phyloP scores from a whole-genome alignment of 2,797 vertebrate species.

The Silurus aristotelis region DNA sequence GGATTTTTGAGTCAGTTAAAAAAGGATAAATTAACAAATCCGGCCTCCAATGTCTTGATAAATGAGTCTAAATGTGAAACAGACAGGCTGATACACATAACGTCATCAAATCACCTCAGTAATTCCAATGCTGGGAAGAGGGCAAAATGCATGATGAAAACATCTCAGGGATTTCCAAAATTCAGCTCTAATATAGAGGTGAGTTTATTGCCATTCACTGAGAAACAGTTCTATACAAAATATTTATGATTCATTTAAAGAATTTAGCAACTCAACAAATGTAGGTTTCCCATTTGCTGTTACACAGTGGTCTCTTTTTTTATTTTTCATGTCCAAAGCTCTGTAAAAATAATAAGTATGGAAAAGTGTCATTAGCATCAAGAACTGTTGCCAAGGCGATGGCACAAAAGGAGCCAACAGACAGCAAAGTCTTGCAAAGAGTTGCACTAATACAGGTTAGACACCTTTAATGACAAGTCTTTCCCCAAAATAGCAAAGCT shows the following conservation, averaged over 20 bases:
- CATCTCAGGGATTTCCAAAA: slow-evolving; percentile 55
- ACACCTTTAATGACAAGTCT: not conserved
- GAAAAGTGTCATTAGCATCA: slow-evolving; percentile 56
- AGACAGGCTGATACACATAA: slow-evolving; percentile 33
- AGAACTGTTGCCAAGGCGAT: slow-evolving; percentile 73
- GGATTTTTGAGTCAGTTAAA: slow-evolving; percentile 51
- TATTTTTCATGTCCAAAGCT: slow-evolving; percentile 57
- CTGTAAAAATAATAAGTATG: slow-evolving; percentile 48
- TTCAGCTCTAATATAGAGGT: slow-evolving; percentile 73
- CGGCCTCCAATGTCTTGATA: slow-evolving; percentile 5
- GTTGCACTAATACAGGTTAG: slow-evolving; percentile 72
- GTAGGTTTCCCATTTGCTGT: not conserved
- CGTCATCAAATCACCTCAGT: slow-evolving; percentile 26
- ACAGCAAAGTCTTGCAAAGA: slow-evolving; percentile 66
- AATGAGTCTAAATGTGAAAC: slow-evolving; percentile 46
- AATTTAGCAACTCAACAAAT: not conserved
- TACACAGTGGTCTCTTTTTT: not conserved
- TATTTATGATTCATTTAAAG: not conserved
- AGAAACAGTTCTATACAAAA: not conserved
- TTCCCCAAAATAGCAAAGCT: not conserved
- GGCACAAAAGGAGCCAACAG: slow-evolving; percentile 66
- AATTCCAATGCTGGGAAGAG: slow-evolving; percentile 53
- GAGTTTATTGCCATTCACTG: slow-evolving; percentile 10
- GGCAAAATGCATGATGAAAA: slow-evolving; percentile 59
- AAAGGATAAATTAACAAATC: slow-evolving; percentile 58